phyloP scores from a whole-genome alignment of 2,113 vertebrate species.

The Thalassoma bifasciatum region DNA sequence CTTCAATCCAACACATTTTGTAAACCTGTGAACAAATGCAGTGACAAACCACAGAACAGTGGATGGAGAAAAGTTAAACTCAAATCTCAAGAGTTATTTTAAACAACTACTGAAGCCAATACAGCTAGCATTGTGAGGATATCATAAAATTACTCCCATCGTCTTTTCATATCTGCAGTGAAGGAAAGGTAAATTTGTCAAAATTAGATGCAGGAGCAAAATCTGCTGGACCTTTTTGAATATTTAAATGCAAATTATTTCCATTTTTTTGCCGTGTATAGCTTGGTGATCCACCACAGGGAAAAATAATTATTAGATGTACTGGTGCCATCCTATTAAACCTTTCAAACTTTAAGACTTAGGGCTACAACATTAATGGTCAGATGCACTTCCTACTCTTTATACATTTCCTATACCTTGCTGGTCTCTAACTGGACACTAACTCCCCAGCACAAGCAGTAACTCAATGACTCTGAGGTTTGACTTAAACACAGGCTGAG shows the following conservation, averaged over 20 bases:
- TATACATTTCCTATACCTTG: conserved; percentile 5
- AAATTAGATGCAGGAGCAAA: neutral
- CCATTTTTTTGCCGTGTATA: conserved; percentile 28
- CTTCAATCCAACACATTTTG: conserved; percentile 18
- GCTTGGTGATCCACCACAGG: conserved; percentile 5
- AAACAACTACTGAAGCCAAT: too few species aligned
- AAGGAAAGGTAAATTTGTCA: too few species aligned
- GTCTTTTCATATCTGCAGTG: too few species aligned
- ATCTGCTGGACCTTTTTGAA: neutral
- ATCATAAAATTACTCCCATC: too few species aligned
- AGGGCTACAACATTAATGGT: too few species aligned
- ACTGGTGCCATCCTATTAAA: too few species aligned
- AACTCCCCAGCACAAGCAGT: conserved; percentile 16
- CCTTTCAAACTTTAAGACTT: neutral
- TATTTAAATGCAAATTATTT: conserved; percentile 44
- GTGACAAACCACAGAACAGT: conserved; percentile 26
- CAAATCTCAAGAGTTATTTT: too few species aligned
- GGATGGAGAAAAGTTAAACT: neutral
- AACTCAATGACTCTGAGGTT: conserved; percentile 26
- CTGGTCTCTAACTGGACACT: conserved; percentile 5
- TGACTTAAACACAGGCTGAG: conserved; percentile 53
- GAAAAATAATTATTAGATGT: neutral
- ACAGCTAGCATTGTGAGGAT: too few species aligned
- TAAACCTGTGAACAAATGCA: conserved; percentile 23
- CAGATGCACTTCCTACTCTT: neutral